Base-by-base conservation (phyloP, 2,113 vertebrate species). In the Brienomyrus longianalis region DNA sequence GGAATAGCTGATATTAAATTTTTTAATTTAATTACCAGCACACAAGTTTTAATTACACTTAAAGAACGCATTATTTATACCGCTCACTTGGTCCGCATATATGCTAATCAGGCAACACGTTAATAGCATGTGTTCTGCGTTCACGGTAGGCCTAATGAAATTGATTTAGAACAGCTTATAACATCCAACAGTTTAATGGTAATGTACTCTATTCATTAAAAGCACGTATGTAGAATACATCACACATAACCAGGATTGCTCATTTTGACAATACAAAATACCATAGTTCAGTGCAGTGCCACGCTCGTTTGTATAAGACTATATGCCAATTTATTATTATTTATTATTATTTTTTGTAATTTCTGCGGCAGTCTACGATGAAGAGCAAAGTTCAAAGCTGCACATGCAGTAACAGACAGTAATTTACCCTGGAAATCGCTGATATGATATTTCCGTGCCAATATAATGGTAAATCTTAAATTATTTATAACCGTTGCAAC, bases 131-230 rank as follows among this genome's bases (percentile, higher is more conserved):
- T 92, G 93, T 91, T 91, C 91, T 93, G 92, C 92, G 92, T 88
- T 92, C 90, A 84, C 87, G 92, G 93, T 92, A 90, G 89, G 91
- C 90, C 91, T 93, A 92, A 92, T 93, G 92, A 62, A 89, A 89
- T 91, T 94, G 94, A 95, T 95, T 95, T 95, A 95, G 91, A 93
- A 92, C 91, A 23, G 90, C 92, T 92, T 93, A 92, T 92, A 91
- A 94, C 92, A 92, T 90, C 89, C 88, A 93, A 92, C 93, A 93
- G 94, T 94, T 93, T 92, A 92, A 93, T 90, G 90, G 92, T 93
- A 93, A 95, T 94, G 91, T 90, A 91, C 90, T 90, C 89, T 51
- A 90, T 94, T 95, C 94, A 95, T 95, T 94, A 89, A 94, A 95
- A 95, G 92, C 92, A 90, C 90, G 89, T 31, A 91, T 91, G 89